These are phyloP conservation scores for Lepus europaeus DNA, from an alignment of 2,113 vertebrate species.

Conservation along the genomic window DNA sequence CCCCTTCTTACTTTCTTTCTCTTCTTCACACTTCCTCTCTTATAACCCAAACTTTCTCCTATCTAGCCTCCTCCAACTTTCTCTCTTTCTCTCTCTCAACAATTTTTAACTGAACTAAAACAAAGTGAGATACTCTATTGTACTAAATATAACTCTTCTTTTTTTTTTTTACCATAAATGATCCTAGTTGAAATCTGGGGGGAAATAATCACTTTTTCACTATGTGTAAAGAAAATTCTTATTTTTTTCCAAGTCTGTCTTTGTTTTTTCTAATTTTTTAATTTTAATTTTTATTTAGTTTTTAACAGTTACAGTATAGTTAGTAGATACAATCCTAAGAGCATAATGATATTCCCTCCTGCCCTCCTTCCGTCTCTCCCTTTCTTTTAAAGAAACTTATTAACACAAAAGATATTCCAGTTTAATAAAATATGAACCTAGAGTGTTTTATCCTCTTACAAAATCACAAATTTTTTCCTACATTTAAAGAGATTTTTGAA, in stretches of 20 bases:
- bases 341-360: no score
- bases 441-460: not conserved
- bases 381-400: not conserved
- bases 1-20: not conserved
- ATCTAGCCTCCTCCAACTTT: not conserved
- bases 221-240: no score
- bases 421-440: slow-evolving; percentile 21
- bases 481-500: not conserved
- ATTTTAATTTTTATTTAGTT: no score
- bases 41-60: not conserved
- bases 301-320: no score
- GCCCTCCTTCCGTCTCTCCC: no score
- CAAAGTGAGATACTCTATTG: not conserved
- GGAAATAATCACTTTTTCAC: no score
- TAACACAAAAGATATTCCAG: not conserved
- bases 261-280: no score
- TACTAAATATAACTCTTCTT: not conserved
- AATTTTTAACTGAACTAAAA: not conserved
- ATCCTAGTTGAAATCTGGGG: no score
- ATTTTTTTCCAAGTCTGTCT: no score
- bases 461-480: not conserved
- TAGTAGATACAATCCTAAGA: no score
- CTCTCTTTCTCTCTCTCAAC: not conserved
- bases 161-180: not conserved
- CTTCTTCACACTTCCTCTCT: not conserved